Evolutionary conservation across 2,113 vertebrate genomes (phyloP).

Genomic region (Cygnus buccinator): DNA sequence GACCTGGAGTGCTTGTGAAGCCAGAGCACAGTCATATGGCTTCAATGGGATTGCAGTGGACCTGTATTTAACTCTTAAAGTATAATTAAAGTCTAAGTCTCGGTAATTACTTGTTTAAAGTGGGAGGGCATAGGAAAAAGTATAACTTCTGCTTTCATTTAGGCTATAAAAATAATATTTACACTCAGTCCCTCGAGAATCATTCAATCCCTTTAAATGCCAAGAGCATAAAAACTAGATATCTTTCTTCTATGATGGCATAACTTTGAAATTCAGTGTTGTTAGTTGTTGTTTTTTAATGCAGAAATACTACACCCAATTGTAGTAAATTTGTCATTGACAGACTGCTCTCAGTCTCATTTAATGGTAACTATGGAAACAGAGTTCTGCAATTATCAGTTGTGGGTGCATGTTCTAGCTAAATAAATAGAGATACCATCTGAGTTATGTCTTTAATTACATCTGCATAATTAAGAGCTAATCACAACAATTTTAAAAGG

Average conservation of each 20-base stretch:
- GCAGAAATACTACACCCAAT: not conserved
- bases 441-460: constrained; percentile 25
- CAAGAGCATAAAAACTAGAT: not conserved
- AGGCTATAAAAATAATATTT: not conserved
- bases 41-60: not conserved
- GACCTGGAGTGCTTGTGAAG: not conserved
- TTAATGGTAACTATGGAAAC: constrained; percentile 15
- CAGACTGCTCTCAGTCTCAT: not conserved
- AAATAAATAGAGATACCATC: constrained; percentile 6
- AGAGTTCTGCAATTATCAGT: not conserved
- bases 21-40: not conserved
- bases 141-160: not conserved
- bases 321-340: not conserved
- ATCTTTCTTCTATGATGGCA: not conserved
- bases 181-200: not conserved
- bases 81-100: not conserved
- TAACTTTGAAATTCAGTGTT: not conserved
- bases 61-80: not conserved
- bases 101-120: not conserved
- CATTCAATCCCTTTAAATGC: not conserved
- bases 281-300: not conserved
- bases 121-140: not conserved
- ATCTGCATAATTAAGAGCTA: constrained; percentile 1
- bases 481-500: not conserved
- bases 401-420: not conserved